Base-by-base conservation (phyloP, 2,113 vertebrate genomes). In the Sinocyclocheilus grahami region DNA sequence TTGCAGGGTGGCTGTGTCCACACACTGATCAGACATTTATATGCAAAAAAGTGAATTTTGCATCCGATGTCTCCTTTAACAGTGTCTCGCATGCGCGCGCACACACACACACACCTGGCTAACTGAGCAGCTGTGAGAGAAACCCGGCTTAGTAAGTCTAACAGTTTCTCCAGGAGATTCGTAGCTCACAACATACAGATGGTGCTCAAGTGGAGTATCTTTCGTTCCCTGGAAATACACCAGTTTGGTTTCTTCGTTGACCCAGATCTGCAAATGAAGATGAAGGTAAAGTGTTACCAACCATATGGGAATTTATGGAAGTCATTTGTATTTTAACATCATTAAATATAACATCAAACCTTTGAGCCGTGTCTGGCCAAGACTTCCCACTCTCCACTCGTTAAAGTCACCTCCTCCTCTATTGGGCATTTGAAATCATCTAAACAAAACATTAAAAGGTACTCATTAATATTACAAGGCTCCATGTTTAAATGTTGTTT, bases 61-160 rank as follows among this genome's bases (percentile, higher is more conserved):
- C 42, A 42, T 42, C 42, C 42, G 1, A 42, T 9, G 42, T 42
- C 6, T 42, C 42, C 42, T 42, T 42, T 42, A 42, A 46, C 42
- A 46, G 42, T 46, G 42, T 46, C 10, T 46, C 42, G 1, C 42
- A 42, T 9, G 1, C 42, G 11, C 42, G 2, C 42, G 12, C 46
- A 48, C 46, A 16, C 30, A 10, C 30, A 10, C 22, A 67, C 91
- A 62, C 53, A 98, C 97, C 97, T 97, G 97, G 93, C 98, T 99
- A 94, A 99, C 95, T 22, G 96, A 98, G 86, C 98, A 99, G 95
- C 97, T 98, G 86, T 99, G 98, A 63, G 97, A 98, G 93, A 97
- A 99, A 88, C 97, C 97, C 0, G 95, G 95, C 0, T 97, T 97
- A 86, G 97, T 99, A 86, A 99, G 95, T 71, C 97, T 94, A 88